Base-by-base conservation (phyloP, 2,113 vertebrate genomes). In the Rostratula benghalensis region DNA sequence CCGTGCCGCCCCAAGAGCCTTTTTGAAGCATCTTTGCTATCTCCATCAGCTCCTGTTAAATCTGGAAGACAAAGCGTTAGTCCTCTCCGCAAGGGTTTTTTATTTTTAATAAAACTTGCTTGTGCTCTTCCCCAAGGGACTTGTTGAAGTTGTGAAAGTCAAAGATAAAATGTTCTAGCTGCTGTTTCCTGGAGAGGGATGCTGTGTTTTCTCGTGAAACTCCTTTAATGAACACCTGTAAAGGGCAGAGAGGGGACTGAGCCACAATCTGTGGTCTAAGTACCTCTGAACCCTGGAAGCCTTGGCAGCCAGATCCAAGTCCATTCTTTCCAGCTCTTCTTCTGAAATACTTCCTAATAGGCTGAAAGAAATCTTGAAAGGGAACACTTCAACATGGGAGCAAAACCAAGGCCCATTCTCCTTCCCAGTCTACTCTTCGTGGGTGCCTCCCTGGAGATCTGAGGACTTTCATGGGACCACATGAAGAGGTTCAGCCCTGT, bases 71-170 rank as follows among this genome's bases (percentile, higher is more conserved):
- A 87, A 84, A 97, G 86, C 3, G 15, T 59, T 89, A 24, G 12
- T 48, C 43, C 35, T 79, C 45, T 93, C 77, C 86, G 46, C 0
- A 7, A 93, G 83, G 50, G 57, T 54, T 89, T 89, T 95, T 87
- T 94, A 82, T 97, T 94, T 96, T 96, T 95, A 96, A 95, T 97
- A 96, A 91, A 94, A 94, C 91, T 82, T 13, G 6, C 89, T 48
- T 63, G 74, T 63, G 73, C 65, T 84, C 51, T 84, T 63, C 77
- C 95, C 86, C 1, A 1, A 75, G 95, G 96, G 96, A 91, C 94
- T 87, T 84, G 86, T 87, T 87, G 89, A 11, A 94, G 77, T 33
- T n/a, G 83, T 0, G 1, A n/a, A 89, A 96, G 89, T 79, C 89
- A 87, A 79, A 94, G 87, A 91, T 25, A 79, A 94, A 95, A 95